Percentiles rank a stretch among this genome's conserved stretches.
phyloP scores from a whole-genome alignment of 2,113 vertebrate genomes.

The Ptychochromis oligacanthus region DNA sequence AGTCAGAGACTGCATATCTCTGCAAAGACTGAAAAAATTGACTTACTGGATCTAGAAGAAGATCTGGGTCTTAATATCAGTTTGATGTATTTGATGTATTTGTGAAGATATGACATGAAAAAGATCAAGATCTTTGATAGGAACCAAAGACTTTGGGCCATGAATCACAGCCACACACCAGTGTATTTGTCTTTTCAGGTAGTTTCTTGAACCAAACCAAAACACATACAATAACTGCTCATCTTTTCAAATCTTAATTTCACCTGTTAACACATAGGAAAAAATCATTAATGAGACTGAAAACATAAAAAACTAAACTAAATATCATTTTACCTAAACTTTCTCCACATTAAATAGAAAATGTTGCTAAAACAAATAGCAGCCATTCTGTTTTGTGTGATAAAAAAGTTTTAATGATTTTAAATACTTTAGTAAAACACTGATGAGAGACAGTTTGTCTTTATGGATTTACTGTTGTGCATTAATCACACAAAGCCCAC shows the following conservation, averaged over 20 bases:
- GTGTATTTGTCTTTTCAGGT: neutral
- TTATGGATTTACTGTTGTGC: neutral
- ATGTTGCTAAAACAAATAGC: neutral
- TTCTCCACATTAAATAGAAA: neutral
- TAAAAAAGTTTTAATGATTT: neutral
- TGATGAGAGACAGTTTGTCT: neutral
- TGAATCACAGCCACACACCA: neutral
- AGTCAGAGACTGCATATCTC: neutral
- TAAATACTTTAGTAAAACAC: neutral
- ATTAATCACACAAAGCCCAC: conserved; percentile 2
- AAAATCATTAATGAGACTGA: neutral
- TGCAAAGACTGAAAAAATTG: neutral
- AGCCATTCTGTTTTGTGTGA: neutral
- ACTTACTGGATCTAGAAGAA: no score
- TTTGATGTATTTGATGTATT: neutral
- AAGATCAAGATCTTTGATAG: neutral
- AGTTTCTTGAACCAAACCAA: neutral
- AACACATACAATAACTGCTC: neutral
- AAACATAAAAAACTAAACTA: neutral
- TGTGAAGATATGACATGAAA: neutral
- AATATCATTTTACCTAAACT: neutral
- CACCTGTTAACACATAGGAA: neutral
- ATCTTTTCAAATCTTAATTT: neutral
- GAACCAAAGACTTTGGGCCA: neutral
- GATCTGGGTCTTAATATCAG: neutral